These are phyloP conservation scores for Lepidurus couesii DNA, from an alignment of 1,140 invertebrate species.

Conservation along the genomic window DNA sequence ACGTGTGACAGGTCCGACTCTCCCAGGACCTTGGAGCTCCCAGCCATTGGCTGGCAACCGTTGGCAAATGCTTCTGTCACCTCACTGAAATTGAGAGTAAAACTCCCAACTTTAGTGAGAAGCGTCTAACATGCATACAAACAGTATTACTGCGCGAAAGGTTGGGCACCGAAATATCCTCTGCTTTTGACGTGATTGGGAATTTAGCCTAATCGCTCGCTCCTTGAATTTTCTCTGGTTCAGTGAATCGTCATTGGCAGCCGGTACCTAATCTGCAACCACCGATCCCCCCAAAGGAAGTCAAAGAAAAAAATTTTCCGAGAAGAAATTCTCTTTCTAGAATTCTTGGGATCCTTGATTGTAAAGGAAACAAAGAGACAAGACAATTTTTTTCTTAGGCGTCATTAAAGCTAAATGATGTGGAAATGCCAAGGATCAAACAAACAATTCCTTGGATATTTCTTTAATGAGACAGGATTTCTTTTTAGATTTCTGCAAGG, in stretches of 20 bases:
- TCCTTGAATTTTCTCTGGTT: neutral
- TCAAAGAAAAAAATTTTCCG: neutral
- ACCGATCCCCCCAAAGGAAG: neutral
- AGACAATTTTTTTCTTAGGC: neutral
- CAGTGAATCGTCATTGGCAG: slow-evolving; percentile 21
- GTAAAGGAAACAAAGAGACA: neutral
- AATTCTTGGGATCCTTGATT: neutral
- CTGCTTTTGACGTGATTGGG: neutral
- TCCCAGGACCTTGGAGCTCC: too few relatives aligned
- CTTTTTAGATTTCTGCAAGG: too few relatives aligned
- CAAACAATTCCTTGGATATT: neutral
- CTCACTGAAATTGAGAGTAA: too few relatives aligned
- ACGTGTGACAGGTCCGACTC: too few relatives aligned
- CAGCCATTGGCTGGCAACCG: too few relatives aligned
- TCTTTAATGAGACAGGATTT: neutral
- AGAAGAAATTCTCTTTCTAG: neutral
- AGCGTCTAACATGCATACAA: too few relatives aligned
- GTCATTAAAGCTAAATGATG: neutral
- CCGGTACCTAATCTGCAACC: neutral
- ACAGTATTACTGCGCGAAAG: too few relatives aligned
- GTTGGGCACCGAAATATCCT: neutral
- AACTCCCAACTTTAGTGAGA: too few relatives aligned
- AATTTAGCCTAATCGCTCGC: neutral
- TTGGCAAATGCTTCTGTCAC: too few relatives aligned
- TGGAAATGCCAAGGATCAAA: slow-evolving; percentile 4